These are phyloP conservation scores for Calephelis virginiensis DNA, from an alignment of 1,140 invertebrate genomes.

Conservation along the genomic window DNA sequence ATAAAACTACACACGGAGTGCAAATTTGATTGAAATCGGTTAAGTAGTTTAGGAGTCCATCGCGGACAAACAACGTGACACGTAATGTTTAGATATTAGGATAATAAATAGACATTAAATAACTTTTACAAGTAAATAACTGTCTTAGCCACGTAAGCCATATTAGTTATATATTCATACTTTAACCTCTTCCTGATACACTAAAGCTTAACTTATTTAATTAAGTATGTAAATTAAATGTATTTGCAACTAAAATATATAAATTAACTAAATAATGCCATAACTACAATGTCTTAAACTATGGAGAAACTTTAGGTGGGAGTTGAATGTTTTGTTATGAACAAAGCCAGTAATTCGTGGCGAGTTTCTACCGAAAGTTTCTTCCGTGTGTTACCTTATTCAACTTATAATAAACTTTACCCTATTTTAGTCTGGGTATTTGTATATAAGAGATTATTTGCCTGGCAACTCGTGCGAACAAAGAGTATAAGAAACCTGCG, in stretches of 20 bases:
- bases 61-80: too few relatives aligned
- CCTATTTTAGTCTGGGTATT: too few relatives aligned
- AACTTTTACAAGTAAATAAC: not conserved
- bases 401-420: slow-evolving; percentile 2
- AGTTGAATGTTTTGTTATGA: slow-evolving; percentile 13
- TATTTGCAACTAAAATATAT: not conserved
- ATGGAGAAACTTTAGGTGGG: not conserved
- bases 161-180: too few relatives aligned
- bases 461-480: too few relatives aligned
- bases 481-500: too few relatives aligned
- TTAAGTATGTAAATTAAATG: slow-evolving; percentile 10
- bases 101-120: too few relatives aligned
- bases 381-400: not conserved
- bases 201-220: slow-evolving; percentile 2
- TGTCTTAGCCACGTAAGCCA: not conserved
- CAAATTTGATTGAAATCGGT: too few relatives aligned
- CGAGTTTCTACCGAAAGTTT: not conserved
- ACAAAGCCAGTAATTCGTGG: slow-evolving; percentile 5
- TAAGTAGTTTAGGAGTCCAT: too few relatives aligned
- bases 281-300: slow-evolving; percentile 7
- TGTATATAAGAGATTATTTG: too few relatives aligned
- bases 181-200: not conserved
- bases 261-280: slow-evolving; percentile 2
- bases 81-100: too few relatives aligned
- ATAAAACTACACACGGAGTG: too few relatives aligned